Conservation (phyloP, 2,113 vertebrate species). For the Fulica atra region DNA sequence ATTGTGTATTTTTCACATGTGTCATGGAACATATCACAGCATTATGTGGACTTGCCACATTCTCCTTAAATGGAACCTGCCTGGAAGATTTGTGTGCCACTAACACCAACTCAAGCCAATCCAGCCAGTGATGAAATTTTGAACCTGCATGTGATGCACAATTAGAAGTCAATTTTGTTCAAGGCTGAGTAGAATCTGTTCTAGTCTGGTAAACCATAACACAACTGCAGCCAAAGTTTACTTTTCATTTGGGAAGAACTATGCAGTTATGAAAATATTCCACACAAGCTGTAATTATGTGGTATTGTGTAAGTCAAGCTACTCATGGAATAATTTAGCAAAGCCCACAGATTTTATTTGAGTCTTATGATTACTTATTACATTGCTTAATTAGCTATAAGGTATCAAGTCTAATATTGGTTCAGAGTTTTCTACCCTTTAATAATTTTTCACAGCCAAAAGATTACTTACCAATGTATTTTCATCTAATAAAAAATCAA, state of each 20-base stretch:
- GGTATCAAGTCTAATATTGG: not conserved
- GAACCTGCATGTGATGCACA: accelerated
- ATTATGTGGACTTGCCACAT: not conserved
- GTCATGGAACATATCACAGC: accelerated
- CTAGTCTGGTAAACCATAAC: not conserved
- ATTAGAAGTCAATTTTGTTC: not conserved
- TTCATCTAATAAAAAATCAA: not conserved
- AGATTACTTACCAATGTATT: not conserved
- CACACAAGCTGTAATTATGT: not conserved
- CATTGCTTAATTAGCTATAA: not conserved
- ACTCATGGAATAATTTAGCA: not conserved
- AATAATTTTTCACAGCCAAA: not conserved
- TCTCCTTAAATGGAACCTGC: too few species aligned
- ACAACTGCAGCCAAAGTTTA: not conserved
- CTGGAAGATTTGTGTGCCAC: not conserved
- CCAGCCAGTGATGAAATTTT: not conserved
- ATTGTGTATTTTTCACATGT: not conserved
- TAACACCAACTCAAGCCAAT: not conserved
- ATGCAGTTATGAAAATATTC: not conserved
- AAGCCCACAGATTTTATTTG: not conserved
- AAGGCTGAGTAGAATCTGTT: not conserved
- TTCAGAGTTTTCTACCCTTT: not conserved
- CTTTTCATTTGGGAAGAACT: not conserved
- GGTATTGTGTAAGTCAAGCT: not conserved
- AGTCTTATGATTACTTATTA: not conserved